Conservation (phyloP, 2,113 vertebrate genomes). For the Trematocara stigmaticum region DNA sequence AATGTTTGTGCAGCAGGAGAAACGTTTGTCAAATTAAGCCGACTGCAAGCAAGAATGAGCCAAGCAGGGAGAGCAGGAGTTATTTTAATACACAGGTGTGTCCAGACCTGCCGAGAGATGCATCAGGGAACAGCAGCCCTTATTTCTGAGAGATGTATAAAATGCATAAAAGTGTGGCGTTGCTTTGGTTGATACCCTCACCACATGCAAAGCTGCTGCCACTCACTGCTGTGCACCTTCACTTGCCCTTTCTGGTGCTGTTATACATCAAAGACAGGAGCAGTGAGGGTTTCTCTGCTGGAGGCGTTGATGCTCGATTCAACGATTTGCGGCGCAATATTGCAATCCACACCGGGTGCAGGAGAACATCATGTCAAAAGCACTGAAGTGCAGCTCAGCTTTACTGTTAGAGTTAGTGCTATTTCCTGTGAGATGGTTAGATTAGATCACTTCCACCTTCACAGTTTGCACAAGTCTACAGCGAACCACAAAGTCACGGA, state of each 20-base stretch:
- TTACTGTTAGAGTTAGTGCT: neutral
- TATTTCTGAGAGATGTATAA: neutral
- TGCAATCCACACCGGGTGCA: constrained; percentile 1
- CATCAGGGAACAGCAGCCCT: neutral
- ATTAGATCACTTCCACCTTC: neutral
- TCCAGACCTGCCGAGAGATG: neutral
- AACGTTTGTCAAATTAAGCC: neutral
- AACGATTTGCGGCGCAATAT: neutral
- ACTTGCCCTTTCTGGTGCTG: constrained; percentile 74
- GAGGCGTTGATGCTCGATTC: constrained; percentile 50
- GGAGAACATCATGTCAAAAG: neutral
- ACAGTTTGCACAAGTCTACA: neutral
- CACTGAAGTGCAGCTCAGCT: neutral
- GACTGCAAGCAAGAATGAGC: neutral
- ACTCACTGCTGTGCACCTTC: neutral
- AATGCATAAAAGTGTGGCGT: neutral
- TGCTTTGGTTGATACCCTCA: neutral
- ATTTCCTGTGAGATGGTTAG: constrained; percentile 9
- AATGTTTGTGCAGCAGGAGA: neutral
- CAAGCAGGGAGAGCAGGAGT: neutral
- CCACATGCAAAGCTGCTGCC: neutral
- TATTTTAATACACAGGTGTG: neutral
- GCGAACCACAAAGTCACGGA: neutral
- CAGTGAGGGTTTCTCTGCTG: constrained; percentile 77
- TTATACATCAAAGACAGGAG: constrained; percentile 72